phyloP scores from a whole-genome alignment of 2,113 vertebrate genomes.

The Apus apus region DNA sequence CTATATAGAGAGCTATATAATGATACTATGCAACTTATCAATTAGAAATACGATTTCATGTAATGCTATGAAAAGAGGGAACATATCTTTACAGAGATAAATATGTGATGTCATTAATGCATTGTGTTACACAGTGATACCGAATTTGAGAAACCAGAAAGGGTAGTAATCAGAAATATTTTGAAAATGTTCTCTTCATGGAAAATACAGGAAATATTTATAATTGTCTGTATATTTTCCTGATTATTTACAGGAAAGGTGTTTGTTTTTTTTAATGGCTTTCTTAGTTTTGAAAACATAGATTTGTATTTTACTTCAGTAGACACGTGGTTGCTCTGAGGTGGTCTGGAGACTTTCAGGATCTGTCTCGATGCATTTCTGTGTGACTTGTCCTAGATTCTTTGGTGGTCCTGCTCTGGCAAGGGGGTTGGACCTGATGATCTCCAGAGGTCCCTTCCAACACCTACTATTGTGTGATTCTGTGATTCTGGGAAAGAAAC shows the following conservation, averaged over 20 bases:
- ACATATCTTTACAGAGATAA: neutral
- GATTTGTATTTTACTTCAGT: neutral
- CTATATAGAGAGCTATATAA: neutral
- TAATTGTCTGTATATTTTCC: neutral
- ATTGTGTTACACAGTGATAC: neutral
- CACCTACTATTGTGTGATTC: no score
- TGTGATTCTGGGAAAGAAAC: neutral
- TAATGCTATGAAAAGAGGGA: neutral
- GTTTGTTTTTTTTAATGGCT: neutral
- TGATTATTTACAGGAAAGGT: neutral
- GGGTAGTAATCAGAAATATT: neutral
- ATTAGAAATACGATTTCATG: neutral
- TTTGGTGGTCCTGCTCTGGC: no score
- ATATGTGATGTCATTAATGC: neutral
- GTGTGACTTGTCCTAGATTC: no score
- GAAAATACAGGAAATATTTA: neutral
- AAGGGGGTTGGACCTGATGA: no score
- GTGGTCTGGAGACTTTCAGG: no score
- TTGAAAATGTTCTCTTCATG: neutral
- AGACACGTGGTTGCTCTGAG: neutral
- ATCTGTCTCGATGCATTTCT: no score
- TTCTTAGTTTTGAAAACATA: neutral
- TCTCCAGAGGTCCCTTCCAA: no score
- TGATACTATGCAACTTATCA: neutral
- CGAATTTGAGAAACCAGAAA: neutral